These are phyloP conservation scores for Hormaphis cornu DNA, from an alignment of 1,140 invertebrate species.

Conservation along the genomic window DNA sequence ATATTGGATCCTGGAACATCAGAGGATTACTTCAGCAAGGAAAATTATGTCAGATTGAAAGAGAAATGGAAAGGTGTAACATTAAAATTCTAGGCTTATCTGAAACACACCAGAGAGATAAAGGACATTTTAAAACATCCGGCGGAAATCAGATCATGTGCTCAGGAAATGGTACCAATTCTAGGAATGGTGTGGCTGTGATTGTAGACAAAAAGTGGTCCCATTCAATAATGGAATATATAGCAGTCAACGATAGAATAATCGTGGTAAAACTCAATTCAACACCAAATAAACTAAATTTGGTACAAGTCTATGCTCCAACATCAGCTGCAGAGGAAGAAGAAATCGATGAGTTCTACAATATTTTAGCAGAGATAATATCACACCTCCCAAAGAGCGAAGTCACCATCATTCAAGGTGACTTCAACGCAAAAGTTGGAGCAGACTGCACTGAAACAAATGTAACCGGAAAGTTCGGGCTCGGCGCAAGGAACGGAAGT, in stretches of 20 bases:
- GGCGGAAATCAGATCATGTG: slow-evolving; percentile 11
- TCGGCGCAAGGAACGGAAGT: slow-evolving; percentile 35
- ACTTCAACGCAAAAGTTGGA: slow-evolving; percentile 22
- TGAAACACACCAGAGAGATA: slow-evolving; percentile 14
- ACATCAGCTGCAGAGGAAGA: background rate
- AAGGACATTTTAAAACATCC: background rate
- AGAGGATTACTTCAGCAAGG: slow-evolving; percentile 16
- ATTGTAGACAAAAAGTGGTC: slow-evolving; percentile 24
- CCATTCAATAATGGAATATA: no score
- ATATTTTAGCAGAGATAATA: background rate
- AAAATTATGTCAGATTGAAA: slow-evolving; percentile 15
- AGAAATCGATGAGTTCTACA: background rate
- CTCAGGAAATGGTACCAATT: slow-evolving; percentile 3
- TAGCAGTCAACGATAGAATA: background rate
- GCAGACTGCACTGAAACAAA: background rate
- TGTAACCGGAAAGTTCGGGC: slow-evolving; percentile 24
- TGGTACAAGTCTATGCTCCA: background rate
- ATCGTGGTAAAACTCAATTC: background rate
- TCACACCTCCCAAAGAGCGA: background rate
- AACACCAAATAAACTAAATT: background rate
- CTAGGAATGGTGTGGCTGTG: slow-evolving; percentile 21
- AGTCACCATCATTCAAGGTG: background rate
- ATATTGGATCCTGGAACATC: background rate
- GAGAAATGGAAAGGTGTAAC: slow-evolving; percentile 25
- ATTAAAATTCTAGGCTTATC: slow-evolving; percentile 27